phyloP scores from a whole-genome alignment of 2,888 invertebrate genomes.

The Papilio elwesi region DNA sequence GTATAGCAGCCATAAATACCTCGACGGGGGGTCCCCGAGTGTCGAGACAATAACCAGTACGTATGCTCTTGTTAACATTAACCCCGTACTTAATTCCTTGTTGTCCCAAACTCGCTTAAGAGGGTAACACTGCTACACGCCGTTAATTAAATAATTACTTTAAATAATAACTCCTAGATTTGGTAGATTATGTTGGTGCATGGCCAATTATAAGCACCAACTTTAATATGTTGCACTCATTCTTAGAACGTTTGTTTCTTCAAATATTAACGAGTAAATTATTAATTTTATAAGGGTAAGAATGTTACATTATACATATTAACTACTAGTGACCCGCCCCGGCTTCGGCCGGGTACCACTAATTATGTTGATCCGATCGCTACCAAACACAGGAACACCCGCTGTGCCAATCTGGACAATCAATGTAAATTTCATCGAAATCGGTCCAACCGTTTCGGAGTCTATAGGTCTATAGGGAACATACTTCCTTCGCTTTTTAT shows the following conservation, averaged over 20 bases:
- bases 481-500: too few species aligned
- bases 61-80: slow-evolving; percentile 82
- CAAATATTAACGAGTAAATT: neutral
- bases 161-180: slow-evolving; percentile 76
- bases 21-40: slow-evolving; percentile 70
- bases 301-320: neutral
- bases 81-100: slow-evolving; percentile 80
- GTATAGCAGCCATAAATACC: slow-evolving; percentile 78
- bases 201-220: neutral
- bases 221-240: neutral
- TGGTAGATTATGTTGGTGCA: slow-evolving; percentile 23
- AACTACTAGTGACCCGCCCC: too few species aligned
- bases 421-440: too few species aligned
- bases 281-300: neutral
- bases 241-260: neutral
- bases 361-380: too few species aligned
- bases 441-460: too few species aligned
- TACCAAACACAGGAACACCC: too few species aligned
- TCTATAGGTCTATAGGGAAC: too few species aligned
- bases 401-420: too few species aligned
- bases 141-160: slow-evolving; percentile 84
- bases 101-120: slow-evolving; percentile 81
- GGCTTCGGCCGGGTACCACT: too few species aligned
- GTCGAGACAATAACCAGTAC: slow-evolving; percentile 74
- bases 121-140: slow-evolving; percentile 78